A percentile compares a stretch with the other conserved stretches of the same genome.
phyloP scores from a whole-genome alignment of 1,140 invertebrate species.

The Drosophila bocki region DNA sequence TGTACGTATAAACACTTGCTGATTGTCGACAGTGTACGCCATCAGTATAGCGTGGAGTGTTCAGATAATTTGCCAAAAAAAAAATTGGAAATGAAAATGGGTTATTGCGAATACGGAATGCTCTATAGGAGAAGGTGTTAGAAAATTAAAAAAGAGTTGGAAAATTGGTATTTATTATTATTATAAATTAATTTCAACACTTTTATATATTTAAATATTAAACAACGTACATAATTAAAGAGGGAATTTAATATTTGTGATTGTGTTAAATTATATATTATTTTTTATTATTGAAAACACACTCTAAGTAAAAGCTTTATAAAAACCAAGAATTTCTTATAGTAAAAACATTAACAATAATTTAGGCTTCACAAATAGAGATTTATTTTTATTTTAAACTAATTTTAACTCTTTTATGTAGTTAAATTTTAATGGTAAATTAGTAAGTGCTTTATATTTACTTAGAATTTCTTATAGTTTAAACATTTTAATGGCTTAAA shows the following conservation, averaged over 20 bases:
- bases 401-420: too few relatives aligned
- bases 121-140: neutral
- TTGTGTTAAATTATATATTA: neutral
- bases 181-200: neutral
- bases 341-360: too few relatives aligned
- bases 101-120: neutral
- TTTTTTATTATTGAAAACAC: too few relatives aligned
- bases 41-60: slow-evolving; percentile 19
- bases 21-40: slow-evolving; percentile 32
- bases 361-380: too few relatives aligned
- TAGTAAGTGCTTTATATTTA: too few relatives aligned
- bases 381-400: too few relatives aligned
- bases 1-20: slow-evolving; percentile 31
- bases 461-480: too few relatives aligned
- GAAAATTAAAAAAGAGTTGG: too few relatives aligned
- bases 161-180: neutral
- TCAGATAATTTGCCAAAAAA: slow-evolving; percentile 35
- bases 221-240: neutral
- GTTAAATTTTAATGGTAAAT: too few relatives aligned
- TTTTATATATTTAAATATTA: neutral
- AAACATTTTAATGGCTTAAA: too few relatives aligned
- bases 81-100: neutral
- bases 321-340: neutral
- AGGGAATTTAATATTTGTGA: neutral
- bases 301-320: neutral